Evolutionary conservation across 2,888 invertebrate genomes (phyloP), one percentile per base, ranked within the genome.

Genomic region (Drosophila tripunctata): DNA sequence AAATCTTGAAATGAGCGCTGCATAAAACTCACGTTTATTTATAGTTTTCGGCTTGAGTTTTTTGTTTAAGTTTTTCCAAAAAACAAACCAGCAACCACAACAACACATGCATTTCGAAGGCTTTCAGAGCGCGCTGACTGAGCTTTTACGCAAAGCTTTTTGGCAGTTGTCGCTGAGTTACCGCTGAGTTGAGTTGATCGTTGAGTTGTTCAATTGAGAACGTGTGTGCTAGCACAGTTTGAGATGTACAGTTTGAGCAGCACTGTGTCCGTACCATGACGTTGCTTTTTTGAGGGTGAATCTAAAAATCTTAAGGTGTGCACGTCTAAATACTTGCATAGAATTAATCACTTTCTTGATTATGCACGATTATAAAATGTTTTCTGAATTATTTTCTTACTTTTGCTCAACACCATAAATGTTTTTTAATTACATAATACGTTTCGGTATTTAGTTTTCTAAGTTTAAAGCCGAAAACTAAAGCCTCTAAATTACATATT

Each of bases 1-100:
- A 89, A 90, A 90, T 89, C 88, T 90, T 85, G 77, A 80, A 90
- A 88, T 90, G 89, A 87, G 83, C 84, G 78, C 86, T 86, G 77
- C 87, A 79, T 67, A 71, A 79, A 82, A 82, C 38, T 55, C 65
- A 88, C 88, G 83, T 89, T 90, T 90, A 90, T 89, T 90, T 90
- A 90, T 90, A 90, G 88, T 87, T 90, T 90, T 87, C 69, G 36
- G 63, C 56, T 63, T 48, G 58, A 15, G 60, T 60, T 51, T 47
- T 57, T 43, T 72, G 61, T 66, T 63, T 43, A 56, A 78, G 79
- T 76, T 78, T 80, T 80, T 74, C 82, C 76, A 47, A 75, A 75
- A 74, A 45, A 45, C 15, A 15, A 52, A 40, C 24, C 15, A 48
- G 31, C 12, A 52, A 36, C 30, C 56, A 52, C 50, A 50, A 35